Evolutionary conservation across 2,797 vertebrate species (phyloP).

Genomic region (Fistularia commersonii): DNA sequence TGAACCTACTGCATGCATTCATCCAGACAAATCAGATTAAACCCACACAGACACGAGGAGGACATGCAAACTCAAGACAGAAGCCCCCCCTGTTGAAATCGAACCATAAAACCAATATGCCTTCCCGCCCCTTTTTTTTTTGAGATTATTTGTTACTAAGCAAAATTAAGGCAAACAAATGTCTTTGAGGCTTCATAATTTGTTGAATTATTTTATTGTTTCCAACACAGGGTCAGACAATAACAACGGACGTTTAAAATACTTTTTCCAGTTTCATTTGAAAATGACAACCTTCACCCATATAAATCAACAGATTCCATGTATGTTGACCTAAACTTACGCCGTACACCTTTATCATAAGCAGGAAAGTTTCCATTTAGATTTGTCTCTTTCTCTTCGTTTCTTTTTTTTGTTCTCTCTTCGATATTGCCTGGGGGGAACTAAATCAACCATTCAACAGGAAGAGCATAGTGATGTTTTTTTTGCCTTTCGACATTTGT

Average conservation of each 20-base stretch:
- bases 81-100: no score
- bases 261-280: background rate
- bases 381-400: background rate
- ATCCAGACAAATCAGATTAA: no score
- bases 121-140: background rate
- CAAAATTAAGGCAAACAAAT: background rate
- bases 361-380: no score
- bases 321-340: no score
- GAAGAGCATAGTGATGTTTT: slow-evolving; percentile 2
- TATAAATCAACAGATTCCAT: no score
- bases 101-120: no score
- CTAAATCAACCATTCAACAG: background rate
- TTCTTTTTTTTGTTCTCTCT: slow-evolving; percentile 1
- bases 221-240: slow-evolving; percentile 21
- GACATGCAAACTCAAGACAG: background rate
- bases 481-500: background rate
- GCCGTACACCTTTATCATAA: no score
- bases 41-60: no score
- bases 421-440: background rate
- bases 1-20: no score
- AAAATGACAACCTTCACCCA: no score
- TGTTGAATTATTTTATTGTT: slow-evolving; percentile 3
- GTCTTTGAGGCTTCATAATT: background rate
- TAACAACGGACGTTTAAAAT: background rate
- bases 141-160: background rate